Evolutionary conservation across 2,888 invertebrate genomes (phyloP).

Genomic region (Ceriagrion tenellum): DNA sequence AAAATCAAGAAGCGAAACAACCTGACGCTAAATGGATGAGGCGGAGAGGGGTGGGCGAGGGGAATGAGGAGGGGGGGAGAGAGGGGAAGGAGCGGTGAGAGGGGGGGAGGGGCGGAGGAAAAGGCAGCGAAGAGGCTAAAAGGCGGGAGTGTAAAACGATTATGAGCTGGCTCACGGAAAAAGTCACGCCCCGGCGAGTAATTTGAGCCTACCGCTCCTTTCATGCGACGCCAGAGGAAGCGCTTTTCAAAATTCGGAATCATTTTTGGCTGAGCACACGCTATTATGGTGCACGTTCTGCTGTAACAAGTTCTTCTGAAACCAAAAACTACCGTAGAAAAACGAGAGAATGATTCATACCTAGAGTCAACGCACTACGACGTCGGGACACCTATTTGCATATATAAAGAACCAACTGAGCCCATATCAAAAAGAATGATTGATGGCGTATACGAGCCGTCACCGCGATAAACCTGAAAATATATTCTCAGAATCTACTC

Average conservation of each 20-base stretch:
- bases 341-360: neutral
- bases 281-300: neutral
- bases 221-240: neutral
- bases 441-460: too few species aligned
- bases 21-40: neutral
- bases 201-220: neutral
- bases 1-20: conserved; percentile 16
- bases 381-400: neutral
- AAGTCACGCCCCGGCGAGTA: neutral
- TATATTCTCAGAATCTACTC: too few species aligned
- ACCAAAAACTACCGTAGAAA: neutral
- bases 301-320: neutral
- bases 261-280: neutral
- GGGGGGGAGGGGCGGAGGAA: neutral
- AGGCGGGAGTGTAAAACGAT: neutral
- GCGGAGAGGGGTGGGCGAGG: neutral
- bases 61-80: neutral
- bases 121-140: neutral
- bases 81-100: neutral
- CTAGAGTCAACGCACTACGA: neutral
- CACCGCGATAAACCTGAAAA: too few species aligned
- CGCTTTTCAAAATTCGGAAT: neutral
- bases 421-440: too few species aligned
- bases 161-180: neutral
- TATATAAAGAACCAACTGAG: neutral